Percentiles rank a stretch among this genome's conserved stretches.
Conservation (phyloP, 1,140 invertebrate genomes). For the Aradophagus sp. region DNA sequence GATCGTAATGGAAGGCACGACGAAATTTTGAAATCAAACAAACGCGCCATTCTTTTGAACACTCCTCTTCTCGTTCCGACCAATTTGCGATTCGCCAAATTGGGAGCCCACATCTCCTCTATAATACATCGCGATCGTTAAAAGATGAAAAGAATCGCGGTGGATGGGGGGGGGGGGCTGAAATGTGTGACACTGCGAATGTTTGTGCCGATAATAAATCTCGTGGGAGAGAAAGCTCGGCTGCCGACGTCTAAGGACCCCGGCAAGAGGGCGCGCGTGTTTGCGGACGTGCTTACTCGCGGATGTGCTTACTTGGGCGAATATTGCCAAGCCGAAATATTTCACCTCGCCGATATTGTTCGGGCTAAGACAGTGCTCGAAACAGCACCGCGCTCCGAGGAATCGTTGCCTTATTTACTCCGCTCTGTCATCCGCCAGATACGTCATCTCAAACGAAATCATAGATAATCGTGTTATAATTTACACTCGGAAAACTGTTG, state of each 20-base stretch:
- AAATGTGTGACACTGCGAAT: slow-evolving; percentile 39
- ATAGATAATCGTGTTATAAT: no score
- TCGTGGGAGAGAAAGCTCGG: slow-evolving; percentile 37
- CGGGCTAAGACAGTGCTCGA: slow-evolving; percentile 18
- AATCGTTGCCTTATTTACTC: no score
- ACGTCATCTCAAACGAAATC: no score
- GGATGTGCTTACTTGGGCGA: slow-evolving; percentile 35
- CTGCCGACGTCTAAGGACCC: slow-evolving; percentile 34
- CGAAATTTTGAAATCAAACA: no score
- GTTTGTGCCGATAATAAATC: slow-evolving; percentile 55
- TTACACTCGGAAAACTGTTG: no score
- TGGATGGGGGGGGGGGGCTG: slow-evolving; percentile 10
- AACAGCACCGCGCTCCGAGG: no score
- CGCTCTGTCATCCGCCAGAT: no score
- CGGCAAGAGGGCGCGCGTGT: slow-evolving; percentile 19
- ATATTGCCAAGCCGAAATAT: slow-evolving; percentile 37
- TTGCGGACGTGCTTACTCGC: slow-evolving; percentile 44
- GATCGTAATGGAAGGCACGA: no score
- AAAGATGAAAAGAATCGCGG: slow-evolving; percentile 48
- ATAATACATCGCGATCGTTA: slow-evolving; percentile 36
- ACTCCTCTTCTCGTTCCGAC: not conserved
- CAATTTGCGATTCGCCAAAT: slow-evolving; percentile 31
- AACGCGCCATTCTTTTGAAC: no score
- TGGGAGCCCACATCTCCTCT: slow-evolving; percentile 16
- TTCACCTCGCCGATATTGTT: slow-evolving; percentile 24